Conservation (phyloP, 2,113 vertebrate species). For the Pheucticus melanocephalus region DNA sequence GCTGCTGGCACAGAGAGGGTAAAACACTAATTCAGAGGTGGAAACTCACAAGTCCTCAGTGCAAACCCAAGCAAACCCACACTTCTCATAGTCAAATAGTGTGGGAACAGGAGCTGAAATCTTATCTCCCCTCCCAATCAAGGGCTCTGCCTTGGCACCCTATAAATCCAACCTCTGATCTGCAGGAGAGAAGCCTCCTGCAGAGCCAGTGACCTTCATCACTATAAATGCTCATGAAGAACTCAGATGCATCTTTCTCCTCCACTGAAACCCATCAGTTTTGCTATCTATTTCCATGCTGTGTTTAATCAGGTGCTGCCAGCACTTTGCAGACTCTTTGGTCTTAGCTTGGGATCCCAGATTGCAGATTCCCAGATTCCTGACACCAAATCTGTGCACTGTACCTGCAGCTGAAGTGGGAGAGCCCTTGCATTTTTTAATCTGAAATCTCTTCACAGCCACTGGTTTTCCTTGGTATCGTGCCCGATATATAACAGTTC, state of each 20-base stretch:
- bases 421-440: slow-evolving; percentile 82
- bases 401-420: slow-evolving; percentile 80
- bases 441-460: slow-evolving; percentile 91
- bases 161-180: neutral
- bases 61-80: neutral
- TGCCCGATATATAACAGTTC: slow-evolving; percentile 90
- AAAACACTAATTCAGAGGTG: neutral
- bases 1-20: neutral
- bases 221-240: neutral
- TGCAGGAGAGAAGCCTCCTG: neutral
- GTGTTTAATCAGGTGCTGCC: neutral
- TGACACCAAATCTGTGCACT: accelerated
- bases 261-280: neutral
- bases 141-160: neutral
- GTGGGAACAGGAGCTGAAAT: neutral
- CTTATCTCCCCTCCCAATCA: neutral
- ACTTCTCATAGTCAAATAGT: neutral
- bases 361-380: neutral
- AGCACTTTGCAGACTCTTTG: neutral
- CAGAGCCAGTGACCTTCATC: neutral
- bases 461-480: slow-evolving; percentile 83
- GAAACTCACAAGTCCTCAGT: neutral
- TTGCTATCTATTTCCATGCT: neutral
- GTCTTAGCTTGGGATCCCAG: neutral
- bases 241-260: neutral